Conservation (phyloP, 2,113 vertebrate species). For the Guaruba guarouba region DNA sequence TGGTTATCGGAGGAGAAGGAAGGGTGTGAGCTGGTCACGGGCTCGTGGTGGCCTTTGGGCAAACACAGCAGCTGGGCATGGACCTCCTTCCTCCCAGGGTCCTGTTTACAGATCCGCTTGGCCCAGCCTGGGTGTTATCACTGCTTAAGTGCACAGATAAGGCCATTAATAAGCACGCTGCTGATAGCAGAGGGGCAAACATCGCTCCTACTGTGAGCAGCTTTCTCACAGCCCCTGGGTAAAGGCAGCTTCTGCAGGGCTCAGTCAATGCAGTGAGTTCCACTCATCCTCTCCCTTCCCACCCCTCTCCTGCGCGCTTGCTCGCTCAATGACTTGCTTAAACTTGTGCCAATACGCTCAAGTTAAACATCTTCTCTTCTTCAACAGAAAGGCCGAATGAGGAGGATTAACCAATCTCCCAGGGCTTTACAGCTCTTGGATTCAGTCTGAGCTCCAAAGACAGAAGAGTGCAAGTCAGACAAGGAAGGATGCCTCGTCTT, state of each 20-base stretch:
- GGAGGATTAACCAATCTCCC: neutral
- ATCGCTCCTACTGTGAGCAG: neutral
- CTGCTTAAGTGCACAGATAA: constrained; percentile 5
- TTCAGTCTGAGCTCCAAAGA: neutral
- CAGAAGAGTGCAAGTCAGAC: neutral
- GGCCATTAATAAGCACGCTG: neutral
- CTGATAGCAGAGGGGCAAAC: constrained; percentile 19
- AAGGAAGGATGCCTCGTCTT: neutral
- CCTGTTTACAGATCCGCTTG: constrained; percentile 42
- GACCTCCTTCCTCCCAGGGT: neutral
- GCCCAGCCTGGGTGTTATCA: neutral
- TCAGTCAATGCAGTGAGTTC: neutral
- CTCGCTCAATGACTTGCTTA: neutral
- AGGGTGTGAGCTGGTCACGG: neutral
- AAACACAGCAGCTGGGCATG: neutral
- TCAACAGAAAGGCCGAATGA: neutral
- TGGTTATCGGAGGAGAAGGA: neutral
- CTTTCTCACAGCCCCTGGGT: neutral
- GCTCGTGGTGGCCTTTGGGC: neutral
- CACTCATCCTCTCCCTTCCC: neutral
- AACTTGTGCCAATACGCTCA: neutral
- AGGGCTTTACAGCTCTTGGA: neutral
- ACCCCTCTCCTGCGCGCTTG: neutral
- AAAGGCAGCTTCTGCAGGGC: neutral
- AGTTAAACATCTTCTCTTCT: neutral